Percentiles rank a stretch among this genome's conserved stretches.
These are phyloP conservation scores for Alligator sinensis DNA, from an alignment of 2,113 vertebrate species.

Conservation along the genomic window DNA sequence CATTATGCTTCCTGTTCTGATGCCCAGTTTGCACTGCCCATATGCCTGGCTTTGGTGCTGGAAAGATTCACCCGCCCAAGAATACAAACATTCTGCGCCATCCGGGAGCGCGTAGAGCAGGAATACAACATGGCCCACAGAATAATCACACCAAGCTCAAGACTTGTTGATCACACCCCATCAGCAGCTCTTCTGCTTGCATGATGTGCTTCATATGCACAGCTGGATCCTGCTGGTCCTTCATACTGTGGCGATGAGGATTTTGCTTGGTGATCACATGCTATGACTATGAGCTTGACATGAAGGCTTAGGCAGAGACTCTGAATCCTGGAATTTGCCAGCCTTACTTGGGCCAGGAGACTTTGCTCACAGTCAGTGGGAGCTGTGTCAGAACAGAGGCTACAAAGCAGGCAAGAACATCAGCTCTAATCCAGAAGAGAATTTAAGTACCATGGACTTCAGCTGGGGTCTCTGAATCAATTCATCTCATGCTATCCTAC, in stretches of 20 bases:
- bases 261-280: not conserved
- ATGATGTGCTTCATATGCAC: not conserved
- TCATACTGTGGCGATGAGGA: not conserved
- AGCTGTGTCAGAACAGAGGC: not conserved
- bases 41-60: no score
- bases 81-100: no score
- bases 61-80: no score
- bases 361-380: not conserved
- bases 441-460: not conserved
- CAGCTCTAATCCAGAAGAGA: fast-evolving
- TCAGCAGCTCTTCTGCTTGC: not conserved
- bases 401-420: fast-evolving
- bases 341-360: no score
- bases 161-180: not conserved
- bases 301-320: not conserved
- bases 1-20: not conserved
- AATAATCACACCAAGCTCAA: no score
- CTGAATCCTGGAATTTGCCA: no score
- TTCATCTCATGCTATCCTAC: no score
- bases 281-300: no score
- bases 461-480: not conserved
- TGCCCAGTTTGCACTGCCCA: no score
- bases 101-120: no score
- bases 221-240: not conserved
- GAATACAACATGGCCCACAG: no score